phyloP scores from a whole-genome alignment of 2,888 invertebrate genomes.

The Scaptomyza polygonia region DNA sequence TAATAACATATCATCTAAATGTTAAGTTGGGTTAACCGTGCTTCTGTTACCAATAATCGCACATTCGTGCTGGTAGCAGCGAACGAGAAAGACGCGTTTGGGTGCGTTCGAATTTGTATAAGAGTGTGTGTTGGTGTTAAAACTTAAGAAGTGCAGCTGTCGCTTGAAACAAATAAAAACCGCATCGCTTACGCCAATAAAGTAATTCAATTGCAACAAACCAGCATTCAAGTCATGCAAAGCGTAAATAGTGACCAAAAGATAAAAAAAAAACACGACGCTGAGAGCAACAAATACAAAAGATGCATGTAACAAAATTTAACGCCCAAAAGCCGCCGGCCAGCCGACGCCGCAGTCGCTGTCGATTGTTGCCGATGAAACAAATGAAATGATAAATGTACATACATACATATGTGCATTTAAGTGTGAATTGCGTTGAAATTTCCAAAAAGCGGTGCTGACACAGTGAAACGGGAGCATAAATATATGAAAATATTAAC shows the following conservation, averaged over 20 bases:
- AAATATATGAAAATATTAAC: slow-evolving; percentile 46
- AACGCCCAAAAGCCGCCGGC: slow-evolving; percentile 77
- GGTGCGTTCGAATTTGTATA: slow-evolving; percentile 47
- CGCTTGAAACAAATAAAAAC: slow-evolving; percentile 68
- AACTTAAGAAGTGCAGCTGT: slow-evolving; percentile 69
- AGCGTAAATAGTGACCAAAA: slow-evolving; percentile 13
- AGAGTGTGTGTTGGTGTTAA: slow-evolving; percentile 54
- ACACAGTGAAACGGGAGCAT: slow-evolving; percentile 60
- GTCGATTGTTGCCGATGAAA: slow-evolving; percentile 25
- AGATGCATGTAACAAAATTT: slow-evolving; percentile 56
- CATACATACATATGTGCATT: slow-evolving; percentile 42
- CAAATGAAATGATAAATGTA: slow-evolving; percentile 49
- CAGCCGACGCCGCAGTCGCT: slow-evolving; percentile 46
- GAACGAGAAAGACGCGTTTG: slow-evolving; percentile 64
- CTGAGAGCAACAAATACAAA: slow-evolving; percentile 17
- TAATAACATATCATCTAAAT: slow-evolving; percentile 37
- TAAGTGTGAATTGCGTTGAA: slow-evolving; percentile 49
- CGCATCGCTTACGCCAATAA: slow-evolving; percentile 28
- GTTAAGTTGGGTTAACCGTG: slow-evolving; percentile 23
- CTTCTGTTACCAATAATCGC: slow-evolving; percentile 29
- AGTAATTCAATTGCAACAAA: slow-evolving; percentile 34
- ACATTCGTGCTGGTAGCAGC: slow-evolving; percentile 63
- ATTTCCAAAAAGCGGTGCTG: slow-evolving; percentile 55
- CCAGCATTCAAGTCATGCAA: slow-evolving; percentile 25
- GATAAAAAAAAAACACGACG: slow-evolving; percentile 12